Evolutionary conservation across 2,113 vertebrate genomes (phyloP), one percentile per base, ranked within the genome.

Genomic region (Megalops atlanticus): DNA sequence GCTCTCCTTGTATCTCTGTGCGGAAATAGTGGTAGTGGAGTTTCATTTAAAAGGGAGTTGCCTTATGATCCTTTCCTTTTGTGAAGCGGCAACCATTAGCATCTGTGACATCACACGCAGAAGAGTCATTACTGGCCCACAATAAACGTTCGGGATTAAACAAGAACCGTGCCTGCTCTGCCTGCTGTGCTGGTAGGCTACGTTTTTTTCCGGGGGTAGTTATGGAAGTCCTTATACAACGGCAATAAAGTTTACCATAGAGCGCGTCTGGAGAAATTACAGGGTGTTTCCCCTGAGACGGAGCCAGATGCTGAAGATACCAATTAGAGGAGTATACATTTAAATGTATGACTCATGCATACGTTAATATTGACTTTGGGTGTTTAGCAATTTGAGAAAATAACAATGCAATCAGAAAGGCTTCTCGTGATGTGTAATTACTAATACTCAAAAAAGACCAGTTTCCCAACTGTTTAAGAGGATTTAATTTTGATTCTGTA

Each of bases 321-420:
- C 88, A 82, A 86, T 92, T 91, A 91, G 88, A 89, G 89, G 80
- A 85, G 45, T 82, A 77, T 87, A 76, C 87, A 88, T 92, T 92
- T 87, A 90, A 85, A 64, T 14, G n/a, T 69, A 78, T 91, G 90
- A 92, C 85, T 91, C 91, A 90, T 52, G 49, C 82, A 58, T 88
- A 86, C 81, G 87, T 87, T 86, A 74, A 81, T 80, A 87, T 81
- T 81, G 39, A 81, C 84, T 27, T 80, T 87, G 83, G 89, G 89
- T 90, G 87, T 79, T 52, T 78, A 54, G 81, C 88, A 84, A 89
- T 88, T 90, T 89, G 82, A 82, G 83, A 87, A 89, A 90, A 39
- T 89, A 86, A 80, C 83, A 45, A 79, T 78, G 40, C 80, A 83
- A 86, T 83, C 84, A 77, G 78, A 39, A 68, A 21, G 39, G 33